phyloP scores from a whole-genome alignment of 2,113 vertebrate genomes.

The Gopherus evgoodei region DNA sequence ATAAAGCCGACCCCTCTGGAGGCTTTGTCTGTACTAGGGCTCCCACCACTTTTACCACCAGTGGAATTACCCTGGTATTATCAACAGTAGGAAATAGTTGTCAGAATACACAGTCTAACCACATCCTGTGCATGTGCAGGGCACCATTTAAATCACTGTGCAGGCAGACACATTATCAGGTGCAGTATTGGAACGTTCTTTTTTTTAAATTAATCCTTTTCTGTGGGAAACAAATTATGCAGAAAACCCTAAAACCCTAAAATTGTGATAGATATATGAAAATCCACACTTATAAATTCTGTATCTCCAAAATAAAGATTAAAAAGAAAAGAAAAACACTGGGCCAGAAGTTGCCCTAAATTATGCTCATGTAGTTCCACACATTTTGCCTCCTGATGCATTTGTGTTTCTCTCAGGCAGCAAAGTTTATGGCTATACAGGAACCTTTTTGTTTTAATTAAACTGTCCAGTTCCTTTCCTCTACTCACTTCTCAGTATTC shows the following conservation, averaged over 20 bases:
- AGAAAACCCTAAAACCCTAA: not conserved
- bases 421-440: not conserved
- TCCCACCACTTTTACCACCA: not conserved
- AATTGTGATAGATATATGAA: not conserved
- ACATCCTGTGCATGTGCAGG: not conserved
- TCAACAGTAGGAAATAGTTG: accelerated
- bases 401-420: not conserved
- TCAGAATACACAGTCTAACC: not conserved
- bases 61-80: not conserved
- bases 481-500: not conserved
- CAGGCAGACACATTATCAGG: not conserved
- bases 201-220: not conserved
- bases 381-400: not conserved
- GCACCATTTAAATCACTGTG: not conserved
- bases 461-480: not conserved
- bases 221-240: not conserved
- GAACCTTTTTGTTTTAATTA: not conserved
- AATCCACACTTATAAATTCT: not conserved
- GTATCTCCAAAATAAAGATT: not conserved
- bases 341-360: not conserved
- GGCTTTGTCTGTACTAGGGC: not conserved
- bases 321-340: not conserved
- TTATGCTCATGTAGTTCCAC: not conserved
- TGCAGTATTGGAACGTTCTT: not conserved
- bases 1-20: not conserved